Conservation (phyloP, 2,797 vertebrate genomes). For the Channallabes apus region DNA sequence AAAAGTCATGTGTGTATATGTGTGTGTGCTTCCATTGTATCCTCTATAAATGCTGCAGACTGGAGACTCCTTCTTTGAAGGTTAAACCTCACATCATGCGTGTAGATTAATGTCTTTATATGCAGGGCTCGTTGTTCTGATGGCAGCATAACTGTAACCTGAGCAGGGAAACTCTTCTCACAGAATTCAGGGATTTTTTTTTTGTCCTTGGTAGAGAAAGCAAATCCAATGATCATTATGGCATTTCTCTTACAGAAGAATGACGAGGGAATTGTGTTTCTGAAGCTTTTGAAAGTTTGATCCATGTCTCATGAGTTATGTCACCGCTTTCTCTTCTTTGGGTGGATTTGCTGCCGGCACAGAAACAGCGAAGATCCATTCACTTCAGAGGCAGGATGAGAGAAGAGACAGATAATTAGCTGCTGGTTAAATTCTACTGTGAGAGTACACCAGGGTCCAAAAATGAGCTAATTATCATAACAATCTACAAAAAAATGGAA, state of each 20-base stretch:
- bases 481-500: background rate
- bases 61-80: background rate
- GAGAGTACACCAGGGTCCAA: background rate
- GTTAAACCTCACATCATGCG: background rate
- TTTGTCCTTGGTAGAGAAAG: background rate
- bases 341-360: background rate
- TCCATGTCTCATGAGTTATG: background rate
- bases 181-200: background rate
- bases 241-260: background rate
- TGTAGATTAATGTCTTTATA: background rate
- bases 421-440: background rate
- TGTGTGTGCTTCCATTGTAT: too few species aligned
- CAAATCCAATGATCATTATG: background rate
- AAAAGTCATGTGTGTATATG: too few species aligned
- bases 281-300: background rate
- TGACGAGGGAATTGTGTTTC: background rate
- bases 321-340: background rate
- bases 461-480: background rate
- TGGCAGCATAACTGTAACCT: background rate
- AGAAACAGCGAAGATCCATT: slow-evolving; percentile 4
- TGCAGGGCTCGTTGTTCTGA: background rate
- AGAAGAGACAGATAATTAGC: background rate
- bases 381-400: background rate
- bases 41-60: background rate
- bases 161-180: background rate